Evolutionary conservation across 2,888 invertebrate species (phyloP).

Genomic region (Hydrotaea diabolus): DNA sequence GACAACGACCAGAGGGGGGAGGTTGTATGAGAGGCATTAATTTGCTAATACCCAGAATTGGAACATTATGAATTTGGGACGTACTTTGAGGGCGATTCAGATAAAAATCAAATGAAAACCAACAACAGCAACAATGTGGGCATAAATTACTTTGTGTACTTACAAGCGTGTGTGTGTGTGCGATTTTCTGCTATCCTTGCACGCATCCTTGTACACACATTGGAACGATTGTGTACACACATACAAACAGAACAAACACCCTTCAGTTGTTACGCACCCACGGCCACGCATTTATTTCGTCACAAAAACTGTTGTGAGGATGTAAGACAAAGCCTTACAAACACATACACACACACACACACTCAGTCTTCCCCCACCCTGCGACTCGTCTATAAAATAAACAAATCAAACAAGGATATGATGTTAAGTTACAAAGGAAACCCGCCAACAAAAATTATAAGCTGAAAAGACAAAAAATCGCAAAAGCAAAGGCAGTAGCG

Average conservation of each 20-base stretch:
- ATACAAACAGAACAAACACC: not conserved
- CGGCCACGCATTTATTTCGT: too few species aligned
- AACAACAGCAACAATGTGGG: not conserved
- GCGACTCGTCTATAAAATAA: conserved; percentile 29
- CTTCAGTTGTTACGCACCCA: too few species aligned
- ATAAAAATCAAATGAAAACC: conserved; percentile 34
- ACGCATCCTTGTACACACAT: not conserved
- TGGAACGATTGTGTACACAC: too few species aligned
- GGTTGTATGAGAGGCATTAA: conserved; percentile 11
- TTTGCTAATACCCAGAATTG: conserved; percentile 39
- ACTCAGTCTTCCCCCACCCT: too few species aligned
- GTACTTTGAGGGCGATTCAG: conserved; percentile 35
- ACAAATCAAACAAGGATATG: conserved; percentile 56
- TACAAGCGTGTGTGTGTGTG: not conserved
- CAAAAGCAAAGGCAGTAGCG: not conserved
- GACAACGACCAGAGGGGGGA: not conserved
- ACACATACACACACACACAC: too few species aligned
- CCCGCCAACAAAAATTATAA: conserved; percentile 53
- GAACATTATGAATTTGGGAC: conserved; percentile 42
- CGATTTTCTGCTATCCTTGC: not conserved
- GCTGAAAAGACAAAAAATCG: conserved; percentile 34
- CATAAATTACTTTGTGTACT: conserved; percentile 44
- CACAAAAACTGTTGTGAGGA: too few species aligned
- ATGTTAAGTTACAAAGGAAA: conserved; percentile 49
- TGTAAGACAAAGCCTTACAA: too few species aligned